Base-by-base conservation (phyloP, 2,888 invertebrate species). In the Tetheella fluctuosa region DNA sequence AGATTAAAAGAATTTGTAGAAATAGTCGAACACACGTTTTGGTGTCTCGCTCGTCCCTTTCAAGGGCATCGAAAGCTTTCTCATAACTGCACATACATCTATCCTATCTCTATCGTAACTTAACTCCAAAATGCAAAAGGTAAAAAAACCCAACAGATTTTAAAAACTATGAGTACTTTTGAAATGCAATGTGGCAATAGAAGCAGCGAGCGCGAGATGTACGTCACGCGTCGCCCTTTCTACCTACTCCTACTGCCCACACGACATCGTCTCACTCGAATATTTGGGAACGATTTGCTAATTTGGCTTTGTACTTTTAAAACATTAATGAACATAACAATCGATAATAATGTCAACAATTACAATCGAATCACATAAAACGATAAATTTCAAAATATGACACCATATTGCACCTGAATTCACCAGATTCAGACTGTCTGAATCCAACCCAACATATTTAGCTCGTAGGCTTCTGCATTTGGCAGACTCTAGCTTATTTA, bases 81-180 rank as follows among this genome's bases (percentile, higher is more conserved):
- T 76, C 78, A 72, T 77, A 77, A 74, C 77, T 81, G 84, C 78
- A 81, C 79, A 78, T 77, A 80, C 77, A 76, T 75, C 74, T 69
- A 77, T 62, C 68, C 70, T 79, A 81, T 74, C 66, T 75, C 77
- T 82, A 84, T 68, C 69, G 70, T 83, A 82, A 82, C 78, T 80
- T 80, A 83, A 80, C 66, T 84, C 79, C 81, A 80, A 86, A 88
- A 89, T 87, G 85, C 84, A 86, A 86, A 85, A 84, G 78, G 79
- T 84, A 82, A 83, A 83, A 80, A 84, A 82, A 77, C n/a, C 73
- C 73, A 77, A 79, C 71, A 76, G 77, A 76, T 77, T 76, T 76
- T 73, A 77, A 65, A 39, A 80, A 72, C 69, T 77, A 77, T 77
- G 80, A 81, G 79, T 70, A 55, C 34, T 73, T 39, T 39, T 72